phyloP scores from a whole-genome alignment of 2,888 invertebrate genomes.

The Sphaeridia pumilis region DNA sequence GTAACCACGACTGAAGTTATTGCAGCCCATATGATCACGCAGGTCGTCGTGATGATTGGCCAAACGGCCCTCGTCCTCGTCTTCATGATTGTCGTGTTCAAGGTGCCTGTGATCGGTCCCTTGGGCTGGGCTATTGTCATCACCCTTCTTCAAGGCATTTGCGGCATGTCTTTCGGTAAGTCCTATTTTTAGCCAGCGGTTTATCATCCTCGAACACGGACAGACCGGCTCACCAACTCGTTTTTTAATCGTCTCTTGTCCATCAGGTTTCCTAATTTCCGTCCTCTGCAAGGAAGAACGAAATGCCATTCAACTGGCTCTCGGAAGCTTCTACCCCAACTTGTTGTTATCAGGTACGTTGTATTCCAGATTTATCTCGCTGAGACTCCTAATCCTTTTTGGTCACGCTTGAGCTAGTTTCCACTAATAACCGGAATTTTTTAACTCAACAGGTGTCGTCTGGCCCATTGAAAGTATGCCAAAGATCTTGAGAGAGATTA shows the following conservation, averaged over 20 bases:
- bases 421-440: not conserved
- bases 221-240: not conserved
- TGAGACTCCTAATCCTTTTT: not conserved
- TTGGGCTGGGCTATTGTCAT: constrained; percentile 70
- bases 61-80: constrained; percentile 81
- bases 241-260: not conserved
- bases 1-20: constrained; percentile 83
- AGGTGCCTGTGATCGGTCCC: constrained; percentile 80
- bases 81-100: constrained; percentile 82
- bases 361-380: not conserved
- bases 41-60: constrained; percentile 89
- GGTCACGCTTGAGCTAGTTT: not conserved
- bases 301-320: constrained; percentile 81
- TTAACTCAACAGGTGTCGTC: constrained; percentile 58
- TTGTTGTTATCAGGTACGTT: constrained; percentile 67
- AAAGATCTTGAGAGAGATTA: constrained; percentile 52
- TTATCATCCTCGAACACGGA: not conserved
- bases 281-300: constrained; percentile 82
- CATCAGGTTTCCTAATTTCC: constrained; percentile 72
- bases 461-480: constrained; percentile 98
- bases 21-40: constrained; percentile 84
- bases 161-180: constrained; percentile 93
- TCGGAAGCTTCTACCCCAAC: constrained; percentile 91
- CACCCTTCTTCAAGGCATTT: constrained; percentile 78
- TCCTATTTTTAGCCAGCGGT: constrained; percentile 13